Base-by-base conservation (phyloP, 2,888 invertebrate genomes). In the Ecdyonurus torrentis region DNA sequence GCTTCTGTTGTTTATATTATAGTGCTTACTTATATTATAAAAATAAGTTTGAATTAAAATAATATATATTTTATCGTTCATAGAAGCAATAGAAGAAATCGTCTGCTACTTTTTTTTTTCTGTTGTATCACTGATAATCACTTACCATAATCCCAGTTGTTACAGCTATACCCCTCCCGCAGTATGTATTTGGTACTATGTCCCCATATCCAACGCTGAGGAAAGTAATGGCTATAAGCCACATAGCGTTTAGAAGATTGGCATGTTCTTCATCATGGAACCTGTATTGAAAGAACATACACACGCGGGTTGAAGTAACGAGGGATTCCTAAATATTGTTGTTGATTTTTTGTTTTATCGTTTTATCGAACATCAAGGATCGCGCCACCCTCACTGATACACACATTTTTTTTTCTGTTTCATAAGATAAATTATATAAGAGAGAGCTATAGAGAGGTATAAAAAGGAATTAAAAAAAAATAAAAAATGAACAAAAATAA, bases 141-240 rank as follows among this genome's bases (percentile, higher is more conserved):
- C 89, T 89, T 87, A 99, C 99, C 95, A 98, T 96, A 77, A 99
- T 96, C 76, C 99, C 99, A 72, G 97, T 97, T 79, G 92, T 91
- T 76, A 99, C 96, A 74, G 98, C 96, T 77, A 99, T 97, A 76
- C 94, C 95, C 78, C 99, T 84, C 75, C 99, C 99, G 82, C 98
- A 99, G 83, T 99, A 99, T 70, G 99, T 99, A 82, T 98, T 98
- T 77, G 99, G 99, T 76, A 99, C 98, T 77, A 97, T 95, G 81
- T 97, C 99, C 76, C 99, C 99, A 82, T 99, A 99, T 77, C 99
- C 99, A 75, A 99, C 96, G 81, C 97, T 97, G 76, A 99, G 88
- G 84, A 99, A 99, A 73, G 99, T 99, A 76, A 99, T 98, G 74
- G 98, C 96, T 78, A 99, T 97, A 79, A 99, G 87, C 98, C 99